Evolutionary conservation across 2,113 vertebrate species (phyloP), one percentile per base, ranked within the genome.

Genomic region (Brachyhypopomus occidentalis): DNA sequence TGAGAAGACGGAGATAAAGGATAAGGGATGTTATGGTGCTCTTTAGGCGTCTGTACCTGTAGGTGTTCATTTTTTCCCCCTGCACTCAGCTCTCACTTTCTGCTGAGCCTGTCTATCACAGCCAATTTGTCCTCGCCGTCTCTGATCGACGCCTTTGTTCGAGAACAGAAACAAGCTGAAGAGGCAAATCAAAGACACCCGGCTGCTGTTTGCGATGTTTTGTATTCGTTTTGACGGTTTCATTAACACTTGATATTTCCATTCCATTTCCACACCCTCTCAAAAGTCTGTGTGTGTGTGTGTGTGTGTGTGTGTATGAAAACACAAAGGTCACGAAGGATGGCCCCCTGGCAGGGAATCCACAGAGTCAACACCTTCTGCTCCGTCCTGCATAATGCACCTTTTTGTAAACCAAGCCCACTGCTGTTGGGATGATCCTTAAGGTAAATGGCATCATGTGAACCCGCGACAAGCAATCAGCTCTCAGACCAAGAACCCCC

Each of bases 391-490:
- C 34, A 30, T 30, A 11, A 70, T 17, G 56, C 38, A 48, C 74
- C 22, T 80, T 84, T 30, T 72, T 48, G 45, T 77, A 58, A 59
- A 78, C 56, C 63, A 66, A 63, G 45, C 7, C 66, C 62, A 64
- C 45, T 34, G 23, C 52, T 9, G 1, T 17, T 59, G 52, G 17
- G 62, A 67, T 72, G 64, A 8, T 48, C 41, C 48, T 81, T 75
- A 23, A 73, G 72, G 71, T 81, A 45, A 52, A 67, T 27, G 34
- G 34, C 52, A 76, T 8, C 11, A 76, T 48, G 80, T 36, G 55
- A 41, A n/a, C 36, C 76, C 71, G 62, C 59, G n/a, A 41, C 62
- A 84, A 63, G 77, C 85, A 82, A 86, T 82, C 80, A 79, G 12
- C 64, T 81, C 59, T 75, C 30, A 45, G 60, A 77, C 45, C 45